These are phyloP conservation scores for Cranoglanis bouderius DNA, from an alignment of 2,113 vertebrate species.

Conservation along the genomic window DNA sequence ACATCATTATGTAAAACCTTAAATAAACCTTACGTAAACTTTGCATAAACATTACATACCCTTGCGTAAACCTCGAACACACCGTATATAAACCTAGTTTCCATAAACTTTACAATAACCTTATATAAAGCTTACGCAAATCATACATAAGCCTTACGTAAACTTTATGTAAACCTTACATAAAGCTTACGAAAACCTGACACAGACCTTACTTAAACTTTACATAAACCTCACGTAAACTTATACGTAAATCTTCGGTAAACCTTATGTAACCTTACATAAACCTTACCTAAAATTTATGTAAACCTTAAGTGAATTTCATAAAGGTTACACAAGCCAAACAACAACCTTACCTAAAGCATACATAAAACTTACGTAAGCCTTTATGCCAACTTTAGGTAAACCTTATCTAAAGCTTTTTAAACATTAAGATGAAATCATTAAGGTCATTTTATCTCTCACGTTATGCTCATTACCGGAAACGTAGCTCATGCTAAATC, in stretches of 20 bases:
- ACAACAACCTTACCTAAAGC: not conserved
- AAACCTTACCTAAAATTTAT: not conserved
- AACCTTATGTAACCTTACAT: not conserved
- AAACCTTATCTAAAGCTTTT: not conserved
- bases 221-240: not conserved
- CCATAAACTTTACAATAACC: not conserved
- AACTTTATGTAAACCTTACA: not conserved
- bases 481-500: not conserved
- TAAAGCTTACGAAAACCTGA: not conserved
- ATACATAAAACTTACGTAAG: not conserved
- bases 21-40: not conserved
- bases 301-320: not conserved
- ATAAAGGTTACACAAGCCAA: no score
- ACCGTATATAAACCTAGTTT: not conserved
- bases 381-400: not conserved
- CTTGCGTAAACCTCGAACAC: not conserved
- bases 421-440: not conserved
- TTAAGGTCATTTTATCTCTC: not conserved
- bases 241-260: not conserved
- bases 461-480: not conserved
- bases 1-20: not conserved
- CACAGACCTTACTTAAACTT: not conserved
- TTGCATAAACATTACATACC: not conserved
- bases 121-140: not conserved
- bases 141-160: not conserved